Conservation (phyloP, 2,113 vertebrate species). For the Panthera uncia region DNA sequence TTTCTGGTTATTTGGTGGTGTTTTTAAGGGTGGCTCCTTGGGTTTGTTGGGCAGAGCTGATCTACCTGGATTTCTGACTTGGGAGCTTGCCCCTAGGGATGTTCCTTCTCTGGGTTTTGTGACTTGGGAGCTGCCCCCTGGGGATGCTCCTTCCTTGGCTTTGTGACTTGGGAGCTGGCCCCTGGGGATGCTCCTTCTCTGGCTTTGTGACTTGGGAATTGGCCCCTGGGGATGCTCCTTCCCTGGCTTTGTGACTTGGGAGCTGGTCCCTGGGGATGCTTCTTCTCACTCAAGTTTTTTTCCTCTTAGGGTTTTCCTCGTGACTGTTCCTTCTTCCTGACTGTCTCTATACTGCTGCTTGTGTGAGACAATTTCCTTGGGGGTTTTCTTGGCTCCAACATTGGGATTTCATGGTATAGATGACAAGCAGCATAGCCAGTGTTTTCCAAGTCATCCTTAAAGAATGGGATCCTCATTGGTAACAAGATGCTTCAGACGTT, state of each 20-base stretch:
- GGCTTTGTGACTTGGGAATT: no score
- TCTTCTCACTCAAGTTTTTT: not conserved
- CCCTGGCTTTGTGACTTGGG: not conserved
- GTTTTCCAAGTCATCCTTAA: constrained; percentile 52
- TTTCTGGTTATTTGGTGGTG: not conserved
- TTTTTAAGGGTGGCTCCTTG: not conserved
- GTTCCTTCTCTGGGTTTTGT: not conserved
- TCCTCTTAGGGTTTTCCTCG: not conserved
- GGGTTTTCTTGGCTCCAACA: constrained; percentile 56
- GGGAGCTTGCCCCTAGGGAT: not conserved
- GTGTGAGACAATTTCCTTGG: constrained; percentile 9
- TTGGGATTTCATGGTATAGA: constrained; percentile 59
- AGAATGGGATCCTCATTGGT: constrained; percentile 40
- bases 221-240: no score
- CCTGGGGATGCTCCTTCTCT: not conserved
- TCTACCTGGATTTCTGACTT: not conserved
- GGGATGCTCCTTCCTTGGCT: not conserved
- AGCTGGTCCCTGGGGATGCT: not conserved
- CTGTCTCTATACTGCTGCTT: not conserved
- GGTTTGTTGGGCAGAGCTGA: not conserved
- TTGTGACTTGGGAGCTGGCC: not conserved
- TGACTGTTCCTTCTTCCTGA: not conserved
- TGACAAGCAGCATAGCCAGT: constrained; percentile 47
- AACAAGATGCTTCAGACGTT: constrained; percentile 66
- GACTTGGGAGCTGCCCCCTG: not conserved